A percentile compares a stretch with the other conserved stretches of the same genome.
Evolutionary conservation across 2,113 vertebrate genomes (phyloP).

Genomic region (Bujurquina vittata): DNA sequence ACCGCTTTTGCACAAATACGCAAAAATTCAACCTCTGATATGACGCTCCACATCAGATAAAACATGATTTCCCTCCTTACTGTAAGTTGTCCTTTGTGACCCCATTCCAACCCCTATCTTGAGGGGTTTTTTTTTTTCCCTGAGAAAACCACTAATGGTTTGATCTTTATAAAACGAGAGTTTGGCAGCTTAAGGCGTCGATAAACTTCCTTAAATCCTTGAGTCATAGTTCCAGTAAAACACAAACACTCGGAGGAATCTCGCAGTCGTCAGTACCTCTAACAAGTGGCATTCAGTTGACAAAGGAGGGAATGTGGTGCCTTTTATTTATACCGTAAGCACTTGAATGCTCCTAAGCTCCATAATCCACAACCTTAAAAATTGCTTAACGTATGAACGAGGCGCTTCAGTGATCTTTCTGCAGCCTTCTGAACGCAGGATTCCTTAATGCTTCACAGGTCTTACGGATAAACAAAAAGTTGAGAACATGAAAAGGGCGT

Average conservation of each 20-base stretch:
- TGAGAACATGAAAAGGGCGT: neutral
- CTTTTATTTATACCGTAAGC: constrained; percentile 37
- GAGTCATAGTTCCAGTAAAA: constrained; percentile 29
- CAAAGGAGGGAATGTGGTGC: constrained; percentile 41
- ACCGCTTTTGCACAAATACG: constrained; percentile 8
- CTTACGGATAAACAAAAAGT: neutral
- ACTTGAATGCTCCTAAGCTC: constrained; percentile 30
- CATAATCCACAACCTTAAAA: constrained; percentile 26
- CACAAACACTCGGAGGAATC: constrained; percentile 24
- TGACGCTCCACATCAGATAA: constrained; percentile 47
- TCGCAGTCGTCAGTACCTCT: constrained; percentile 22
- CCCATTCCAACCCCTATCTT: neutral
- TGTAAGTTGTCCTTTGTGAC: neutral
- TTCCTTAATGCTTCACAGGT: neutral
- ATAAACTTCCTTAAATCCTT: constrained; percentile 37
- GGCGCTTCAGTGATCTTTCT: neutral
- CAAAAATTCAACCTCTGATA: constrained; percentile 39
- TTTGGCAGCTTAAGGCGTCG: constrained; percentile 14
- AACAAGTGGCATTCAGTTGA: constrained; percentile 37
- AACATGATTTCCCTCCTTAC: constrained; percentile 6
- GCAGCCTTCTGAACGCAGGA: neutral
- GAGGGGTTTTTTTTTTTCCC: neutral
- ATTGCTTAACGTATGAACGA: constrained; percentile 9
- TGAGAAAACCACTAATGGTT: constrained; percentile 3
- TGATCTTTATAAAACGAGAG: constrained; percentile 17